Conservation (phyloP, 2,797 vertebrate genomes). For the Cyclura pinguis region DNA sequence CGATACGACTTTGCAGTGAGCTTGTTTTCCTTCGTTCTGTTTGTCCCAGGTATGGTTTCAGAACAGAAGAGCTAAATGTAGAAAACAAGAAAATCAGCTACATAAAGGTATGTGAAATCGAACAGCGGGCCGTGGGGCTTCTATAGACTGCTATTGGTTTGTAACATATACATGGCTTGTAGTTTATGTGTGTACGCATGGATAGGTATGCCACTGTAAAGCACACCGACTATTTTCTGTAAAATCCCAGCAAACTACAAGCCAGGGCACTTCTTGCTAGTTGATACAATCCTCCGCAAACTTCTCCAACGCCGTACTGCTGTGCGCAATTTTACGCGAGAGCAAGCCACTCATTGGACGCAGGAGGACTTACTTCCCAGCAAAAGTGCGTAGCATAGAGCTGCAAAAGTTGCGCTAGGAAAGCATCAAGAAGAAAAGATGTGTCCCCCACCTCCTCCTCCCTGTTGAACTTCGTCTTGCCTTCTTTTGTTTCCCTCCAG, state of each 20-base stretch:
- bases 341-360: not conserved
- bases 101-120: conserved; percentile 90
- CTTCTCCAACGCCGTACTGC: not conserved
- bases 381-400: not conserved
- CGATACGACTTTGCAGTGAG: conserved; percentile 8
- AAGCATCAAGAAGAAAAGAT: not conserved
- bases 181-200: not conserved
- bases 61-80: conserved; percentile 97
- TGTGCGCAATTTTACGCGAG: not conserved
- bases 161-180: not conserved
- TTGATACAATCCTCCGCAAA: not conserved
- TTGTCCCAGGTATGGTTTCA: conserved; percentile 95
- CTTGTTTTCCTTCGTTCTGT: conserved; percentile 46
- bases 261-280: not conserved
- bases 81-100: conserved; percentile 98
- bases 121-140: not conserved
- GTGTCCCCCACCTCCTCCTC: not conserved
- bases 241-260: too few species aligned
- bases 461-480: not conserved
- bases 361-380: not conserved
- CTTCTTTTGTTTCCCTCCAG: conserved; percentile 75
- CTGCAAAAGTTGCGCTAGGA: not conserved
- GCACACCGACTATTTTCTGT: too few species aligned
- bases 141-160: not conserved
- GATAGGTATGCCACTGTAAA: too few species aligned